Percentiles rank a stretch among this genome's conserved stretches.
phyloP scores from a whole-genome alignment of 2,888 invertebrate genomes.

The Temnothorax rugatulus region DNA sequence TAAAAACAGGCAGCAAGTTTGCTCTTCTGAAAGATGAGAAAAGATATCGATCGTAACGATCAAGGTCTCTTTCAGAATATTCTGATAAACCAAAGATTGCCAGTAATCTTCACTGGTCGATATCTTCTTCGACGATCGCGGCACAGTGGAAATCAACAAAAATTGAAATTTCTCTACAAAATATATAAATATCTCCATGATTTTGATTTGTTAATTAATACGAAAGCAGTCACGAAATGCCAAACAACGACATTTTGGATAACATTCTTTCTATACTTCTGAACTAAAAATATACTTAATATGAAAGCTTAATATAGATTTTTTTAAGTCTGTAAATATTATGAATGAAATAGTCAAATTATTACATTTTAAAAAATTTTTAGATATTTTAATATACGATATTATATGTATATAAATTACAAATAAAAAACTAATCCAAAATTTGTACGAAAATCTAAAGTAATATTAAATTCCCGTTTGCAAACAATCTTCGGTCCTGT shows the following conservation, averaged over 20 bases:
- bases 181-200: neutral
- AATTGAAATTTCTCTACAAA: neutral
- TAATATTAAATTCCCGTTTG: neutral
- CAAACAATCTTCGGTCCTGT: neutral
- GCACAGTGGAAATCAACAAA: neutral
- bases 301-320: neutral
- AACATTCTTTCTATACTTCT: neutral
- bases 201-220: neutral
- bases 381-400: neutral
- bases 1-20: neutral
- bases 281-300: neutral
- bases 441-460: neutral
- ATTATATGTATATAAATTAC: neutral
- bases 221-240: neutral
- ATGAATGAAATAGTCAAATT: neutral
- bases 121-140: conserved; percentile 8
- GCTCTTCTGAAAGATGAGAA: neutral
- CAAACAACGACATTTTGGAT: neutral
- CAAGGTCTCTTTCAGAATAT: conserved; percentile 12
- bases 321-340: neutral
- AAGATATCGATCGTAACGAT: neutral
- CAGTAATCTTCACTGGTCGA: neutral
- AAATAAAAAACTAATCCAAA: neutral
- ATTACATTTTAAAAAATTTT: neutral
- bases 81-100: neutral